Evolutionary conservation across 2,113 vertebrate species (phyloP), one percentile per base, ranked within the genome.

Genomic region (Clinocottus analis): DNA sequence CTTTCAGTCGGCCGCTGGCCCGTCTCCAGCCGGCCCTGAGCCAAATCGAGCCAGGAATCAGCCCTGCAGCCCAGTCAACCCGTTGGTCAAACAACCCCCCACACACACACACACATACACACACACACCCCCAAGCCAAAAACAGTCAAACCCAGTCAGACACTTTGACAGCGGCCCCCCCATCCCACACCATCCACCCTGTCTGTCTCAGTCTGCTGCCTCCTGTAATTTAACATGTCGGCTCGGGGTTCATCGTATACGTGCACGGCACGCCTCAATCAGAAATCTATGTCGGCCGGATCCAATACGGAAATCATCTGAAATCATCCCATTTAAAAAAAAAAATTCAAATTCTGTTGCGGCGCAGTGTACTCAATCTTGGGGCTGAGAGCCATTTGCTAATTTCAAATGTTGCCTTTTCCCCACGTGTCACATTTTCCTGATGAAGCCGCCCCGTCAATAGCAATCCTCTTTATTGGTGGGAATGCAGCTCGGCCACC

Each of bases 171-270:
- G 81, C 85, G n/a, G n/a, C n/a, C n/a, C n/a, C n/a, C n/a, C n/a
- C n/a, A n/a, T n/a, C n/a, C n/a, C n/a, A n/a, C n/a, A n/a, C n/a
- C n/a, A n/a, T n/a, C n/a, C 69, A 71, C 70, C 66, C 64, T 21
- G 78, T 89, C 87, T 84, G 91, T 89, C 92, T 91, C 93, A 93
- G 90, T 92, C 91, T 92, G 88, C 85, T 92, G 91, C 93, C 85
- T 88, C 82, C 82, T 93, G 88, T 90, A 94, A 91, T 93, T 91
- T 92, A 91, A 85, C 91, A 91, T 91, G 92, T 90, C 80, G 33
- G 83, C 85, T 87, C 61, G 3, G 83, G 80, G 79, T 89, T 91
- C 85, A 88, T 87, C 62, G 49, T 45, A n/a, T n/a, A 74, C 51
- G 82, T 76, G 82, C 81, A 76, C 31, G 37, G 82, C 81, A 76